phyloP scores from a whole-genome alignment of 2,797 vertebrate species.

The Catamblyrhynchus diadema region DNA sequence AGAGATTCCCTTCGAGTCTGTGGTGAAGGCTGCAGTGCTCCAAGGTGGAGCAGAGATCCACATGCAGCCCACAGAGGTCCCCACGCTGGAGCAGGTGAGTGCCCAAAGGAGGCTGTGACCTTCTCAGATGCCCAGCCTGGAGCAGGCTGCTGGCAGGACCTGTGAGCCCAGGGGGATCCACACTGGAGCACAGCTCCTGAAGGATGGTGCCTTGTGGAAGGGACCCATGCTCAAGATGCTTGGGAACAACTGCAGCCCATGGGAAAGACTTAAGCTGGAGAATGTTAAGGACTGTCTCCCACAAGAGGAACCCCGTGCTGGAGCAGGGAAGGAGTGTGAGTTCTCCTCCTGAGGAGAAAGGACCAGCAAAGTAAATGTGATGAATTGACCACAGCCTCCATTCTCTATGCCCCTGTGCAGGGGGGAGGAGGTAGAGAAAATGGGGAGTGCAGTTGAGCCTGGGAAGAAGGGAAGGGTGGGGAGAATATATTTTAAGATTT shows the following conservation, averaged over 20 bases:
- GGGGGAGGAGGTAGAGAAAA: neutral
- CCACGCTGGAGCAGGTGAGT: fast-evolving
- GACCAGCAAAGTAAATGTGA: neutral
- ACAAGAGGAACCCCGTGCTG: neutral
- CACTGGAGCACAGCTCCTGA: neutral
- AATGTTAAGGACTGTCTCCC: neutral
- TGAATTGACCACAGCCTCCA: neutral
- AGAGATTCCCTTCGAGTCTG: neutral
- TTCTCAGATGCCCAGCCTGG: fast-evolving
- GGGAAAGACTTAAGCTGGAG: neutral
- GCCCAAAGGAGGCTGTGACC: neutral
- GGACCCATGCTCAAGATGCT: too few relatives aligned
- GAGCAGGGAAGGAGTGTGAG: neutral
- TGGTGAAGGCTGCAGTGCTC: neutral
- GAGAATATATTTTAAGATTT: neutral
- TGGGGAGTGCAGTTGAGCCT: neutral
- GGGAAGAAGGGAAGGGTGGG: neutral
- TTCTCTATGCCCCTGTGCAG: neutral
- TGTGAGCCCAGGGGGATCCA: neutral
- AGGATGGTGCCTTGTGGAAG: neutral
- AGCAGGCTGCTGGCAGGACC: neutral
- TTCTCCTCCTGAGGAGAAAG: neutral
- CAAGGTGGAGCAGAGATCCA: neutral
- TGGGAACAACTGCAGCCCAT: neutral
- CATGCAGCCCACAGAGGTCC: neutral